phyloP scores from a whole-genome alignment of 2,888 invertebrate genomes.

The Lissonota sp. region DNA sequence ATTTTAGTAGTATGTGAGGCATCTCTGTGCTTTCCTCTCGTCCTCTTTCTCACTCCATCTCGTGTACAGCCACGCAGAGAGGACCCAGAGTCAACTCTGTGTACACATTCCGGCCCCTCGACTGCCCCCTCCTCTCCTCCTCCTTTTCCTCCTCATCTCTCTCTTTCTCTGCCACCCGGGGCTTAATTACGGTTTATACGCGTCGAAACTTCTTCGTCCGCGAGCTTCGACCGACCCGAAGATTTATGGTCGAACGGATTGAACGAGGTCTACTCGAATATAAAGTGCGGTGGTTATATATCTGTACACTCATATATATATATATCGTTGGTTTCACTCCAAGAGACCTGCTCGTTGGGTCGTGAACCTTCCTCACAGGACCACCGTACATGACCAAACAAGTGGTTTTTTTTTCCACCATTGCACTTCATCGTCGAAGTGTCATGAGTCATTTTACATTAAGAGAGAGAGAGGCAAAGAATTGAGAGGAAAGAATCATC shows the following conservation, averaged over 20 bases:
- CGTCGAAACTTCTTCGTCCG: constrained; percentile 70
- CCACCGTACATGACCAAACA: constrained; percentile 25
- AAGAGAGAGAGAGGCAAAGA: not conserved
- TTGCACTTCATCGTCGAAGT: constrained; percentile 1
- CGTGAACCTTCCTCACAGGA: constrained; percentile 43
- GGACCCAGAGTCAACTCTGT: constrained; percentile 5
- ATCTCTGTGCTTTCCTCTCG: not conserved
- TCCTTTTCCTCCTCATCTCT: not conserved
- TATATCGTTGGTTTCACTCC: constrained; percentile 24
- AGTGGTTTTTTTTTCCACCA: constrained; percentile 33
- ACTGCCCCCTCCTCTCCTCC: constrained; percentile 2
- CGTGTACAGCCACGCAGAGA: not conserved
- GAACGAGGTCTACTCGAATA: constrained; percentile 54
- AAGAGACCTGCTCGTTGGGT: constrained; percentile 52
- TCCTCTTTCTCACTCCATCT: not conserved
- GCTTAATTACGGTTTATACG: constrained; percentile 67
- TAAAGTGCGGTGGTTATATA: constrained; percentile 24
- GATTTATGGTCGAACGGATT: constrained; percentile 63
- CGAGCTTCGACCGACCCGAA: constrained; percentile 50
- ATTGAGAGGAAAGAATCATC: constrained; percentile 16
- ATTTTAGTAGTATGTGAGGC: not conserved
- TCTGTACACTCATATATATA: constrained; percentile 4
- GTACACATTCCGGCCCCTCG: not conserved
- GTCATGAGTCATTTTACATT: constrained; percentile 27
- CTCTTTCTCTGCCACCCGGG: constrained; percentile 47